Evolutionary conservation across 64 coral and sea anemone genomes (phyloP), one percentile per base, ranked within the genome.

Genomic region (Stylophora pistillata): DNA sequence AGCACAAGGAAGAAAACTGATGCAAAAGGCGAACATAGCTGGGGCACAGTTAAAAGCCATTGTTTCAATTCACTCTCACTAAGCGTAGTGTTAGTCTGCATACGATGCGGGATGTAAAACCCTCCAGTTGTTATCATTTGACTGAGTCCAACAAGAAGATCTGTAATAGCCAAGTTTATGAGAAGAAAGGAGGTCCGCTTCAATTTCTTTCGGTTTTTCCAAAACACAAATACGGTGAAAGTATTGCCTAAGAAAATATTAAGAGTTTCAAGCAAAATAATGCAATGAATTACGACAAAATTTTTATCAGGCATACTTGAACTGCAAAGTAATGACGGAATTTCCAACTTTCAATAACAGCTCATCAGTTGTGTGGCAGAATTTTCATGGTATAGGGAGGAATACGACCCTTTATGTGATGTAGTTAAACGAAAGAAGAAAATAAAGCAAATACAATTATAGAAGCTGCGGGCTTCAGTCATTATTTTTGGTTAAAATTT

Each of bases 181-280:
- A 76, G 34, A 53, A 76, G 73, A 76, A 76, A 23, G 17, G 17
- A 76, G n/a, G 32, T 52, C 12, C 73, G 73, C 73, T n/a, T 75
- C 15, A 75, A 10, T 52, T 30, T 75, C 33, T 53, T 41, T 18
- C 73, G 73, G 10, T 37, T 4, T 10, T 47, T 47, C 73, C 73
- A 75, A 53, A 75, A 75, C 14, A 75, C 73, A 21, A 47, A 75
- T 68, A 68, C 2, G 64, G 64, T 68, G 64, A 75, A 75, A n/a
- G 52, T 9, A 53, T 75, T 75, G 14, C 73, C 73, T 9, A 47
- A 5, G 23, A 54, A 33, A 10, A 75, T 20, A 37, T 18, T 11
- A 1, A 76, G 26, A 21, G 64, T 25, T n/a, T 68, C 64, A 60
- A 18, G 4, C 0, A 60, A 15, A 60, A 60, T 60, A 18, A 60